Percentiles rank a stretch among this genome's conserved stretches.
Conservation (phyloP, 2,113 vertebrate species). For the Jacana jacana region DNA sequence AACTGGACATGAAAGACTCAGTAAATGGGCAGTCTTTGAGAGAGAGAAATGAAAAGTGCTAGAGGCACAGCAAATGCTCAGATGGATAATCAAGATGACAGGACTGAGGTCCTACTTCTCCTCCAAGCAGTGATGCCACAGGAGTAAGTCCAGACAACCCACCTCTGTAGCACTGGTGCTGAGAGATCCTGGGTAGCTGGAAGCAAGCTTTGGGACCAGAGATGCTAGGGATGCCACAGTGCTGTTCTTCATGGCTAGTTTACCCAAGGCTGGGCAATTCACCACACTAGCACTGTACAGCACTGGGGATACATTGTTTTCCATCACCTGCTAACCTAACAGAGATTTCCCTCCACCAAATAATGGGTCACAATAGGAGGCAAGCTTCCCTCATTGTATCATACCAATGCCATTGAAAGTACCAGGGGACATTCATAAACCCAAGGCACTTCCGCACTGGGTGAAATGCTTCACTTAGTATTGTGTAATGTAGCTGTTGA, state of each 20-base stretch:
- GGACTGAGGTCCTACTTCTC: not conserved
- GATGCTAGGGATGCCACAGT: not conserved
- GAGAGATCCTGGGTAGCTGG: fast-evolving
- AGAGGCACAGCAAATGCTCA: not conserved
- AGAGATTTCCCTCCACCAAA: not conserved
- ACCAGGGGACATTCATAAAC: not conserved
- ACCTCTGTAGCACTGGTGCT: not conserved
- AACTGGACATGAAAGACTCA: not conserved
- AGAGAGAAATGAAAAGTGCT: not conserved
- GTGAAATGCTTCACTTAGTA: not conserved
- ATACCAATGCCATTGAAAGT: not conserved
- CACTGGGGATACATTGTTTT: not conserved
- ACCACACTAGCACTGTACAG: not conserved
- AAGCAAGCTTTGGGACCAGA: not conserved
- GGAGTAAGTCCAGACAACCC: fast-evolving
- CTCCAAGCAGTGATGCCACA: not conserved
- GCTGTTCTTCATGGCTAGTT: not conserved
- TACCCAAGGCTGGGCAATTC: not conserved
- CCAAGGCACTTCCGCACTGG: not conserved
- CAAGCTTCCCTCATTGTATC: fast-evolving
- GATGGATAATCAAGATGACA: not conserved
- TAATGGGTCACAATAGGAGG: not conserved
- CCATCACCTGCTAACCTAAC: not conserved
- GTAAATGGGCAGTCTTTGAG: not conserved
- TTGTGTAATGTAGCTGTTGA: not conserved